Percentiles rank a stretch among this genome's conserved stretches.
These are phyloP conservation scores for Drosophila subpulchrella DNA, from an alignment of 1,140 invertebrate species.

Conservation along the genomic window DNA sequence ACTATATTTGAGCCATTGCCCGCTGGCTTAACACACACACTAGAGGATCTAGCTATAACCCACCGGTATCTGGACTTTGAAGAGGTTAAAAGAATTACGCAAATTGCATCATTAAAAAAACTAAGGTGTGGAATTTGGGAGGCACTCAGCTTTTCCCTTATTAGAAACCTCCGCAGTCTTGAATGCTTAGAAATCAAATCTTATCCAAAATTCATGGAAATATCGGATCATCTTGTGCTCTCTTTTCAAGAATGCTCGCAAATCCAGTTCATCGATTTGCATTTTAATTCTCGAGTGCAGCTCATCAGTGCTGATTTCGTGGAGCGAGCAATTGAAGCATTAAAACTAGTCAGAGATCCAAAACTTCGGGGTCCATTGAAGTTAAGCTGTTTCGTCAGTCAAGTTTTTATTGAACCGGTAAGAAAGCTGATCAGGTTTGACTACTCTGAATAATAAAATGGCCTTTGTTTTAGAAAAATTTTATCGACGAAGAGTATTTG, in stretches of 20 bases:
- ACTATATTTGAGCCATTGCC: background rate
- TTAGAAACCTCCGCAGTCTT: background rate
- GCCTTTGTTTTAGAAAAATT: too few species aligned
- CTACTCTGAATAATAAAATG: background rate
- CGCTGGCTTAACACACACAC: background rate
- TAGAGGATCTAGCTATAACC: conserved; percentile 1
- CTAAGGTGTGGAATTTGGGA: conserved; percentile 2
- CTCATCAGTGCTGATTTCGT: background rate
- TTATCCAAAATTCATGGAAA: background rate
- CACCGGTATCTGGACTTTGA: background rate
- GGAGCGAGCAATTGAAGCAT: background rate
- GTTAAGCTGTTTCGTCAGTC: background rate
- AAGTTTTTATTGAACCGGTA: conserved; percentile 5
- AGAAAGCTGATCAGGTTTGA: background rate
- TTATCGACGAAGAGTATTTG: too few species aligned
- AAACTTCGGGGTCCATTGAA: background rate
- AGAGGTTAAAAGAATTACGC: background rate
- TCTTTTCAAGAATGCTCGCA: background rate
- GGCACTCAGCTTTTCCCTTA: background rate
- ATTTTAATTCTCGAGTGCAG: background rate
- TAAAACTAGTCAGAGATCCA: background rate
- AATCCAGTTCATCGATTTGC: background rate
- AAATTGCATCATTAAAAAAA: background rate
- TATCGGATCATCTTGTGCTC: background rate
- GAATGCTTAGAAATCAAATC: conserved; percentile 3